These are phyloP conservation scores for Alentia gelatinosa DNA, from an alignment of 2,888 invertebrate genomes.

Conservation along the genomic window DNA sequence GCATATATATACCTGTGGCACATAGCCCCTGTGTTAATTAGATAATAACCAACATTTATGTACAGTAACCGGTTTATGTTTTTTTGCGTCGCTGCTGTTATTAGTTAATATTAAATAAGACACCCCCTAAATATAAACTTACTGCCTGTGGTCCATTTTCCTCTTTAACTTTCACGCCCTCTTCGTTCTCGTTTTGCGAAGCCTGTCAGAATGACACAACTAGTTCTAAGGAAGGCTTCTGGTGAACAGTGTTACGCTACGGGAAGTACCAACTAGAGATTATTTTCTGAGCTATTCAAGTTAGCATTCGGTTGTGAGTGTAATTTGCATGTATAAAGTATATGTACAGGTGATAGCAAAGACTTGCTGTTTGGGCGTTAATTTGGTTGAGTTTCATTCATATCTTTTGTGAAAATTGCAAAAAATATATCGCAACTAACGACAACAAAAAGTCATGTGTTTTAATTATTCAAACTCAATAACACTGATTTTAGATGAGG, in stretches of 20 bases:
- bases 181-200: background rate
- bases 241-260: background rate
- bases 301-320: background rate
- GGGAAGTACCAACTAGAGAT: background rate
- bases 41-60: too few relatives aligned
- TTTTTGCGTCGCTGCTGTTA: background rate
- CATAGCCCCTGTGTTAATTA: too few relatives aligned
- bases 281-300: background rate
- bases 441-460: too few relatives aligned
- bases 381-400: background rate
- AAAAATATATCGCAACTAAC: too few relatives aligned
- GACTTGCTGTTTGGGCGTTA: background rate
- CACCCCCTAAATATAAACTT: background rate
- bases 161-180: background rate
- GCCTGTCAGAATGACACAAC: background rate
- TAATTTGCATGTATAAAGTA: background rate
- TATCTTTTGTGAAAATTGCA: too few relatives aligned
- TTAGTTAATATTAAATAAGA: background rate
- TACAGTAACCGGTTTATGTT: background rate
- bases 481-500: too few relatives aligned
- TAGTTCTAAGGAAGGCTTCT: background rate
- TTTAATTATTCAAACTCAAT: too few relatives aligned
- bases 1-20: too few relatives aligned
- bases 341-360: background rate
- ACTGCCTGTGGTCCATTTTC: background rate